Conservation (phyloP, 2,888 invertebrate species). For the Acleris sparsana region DNA sequence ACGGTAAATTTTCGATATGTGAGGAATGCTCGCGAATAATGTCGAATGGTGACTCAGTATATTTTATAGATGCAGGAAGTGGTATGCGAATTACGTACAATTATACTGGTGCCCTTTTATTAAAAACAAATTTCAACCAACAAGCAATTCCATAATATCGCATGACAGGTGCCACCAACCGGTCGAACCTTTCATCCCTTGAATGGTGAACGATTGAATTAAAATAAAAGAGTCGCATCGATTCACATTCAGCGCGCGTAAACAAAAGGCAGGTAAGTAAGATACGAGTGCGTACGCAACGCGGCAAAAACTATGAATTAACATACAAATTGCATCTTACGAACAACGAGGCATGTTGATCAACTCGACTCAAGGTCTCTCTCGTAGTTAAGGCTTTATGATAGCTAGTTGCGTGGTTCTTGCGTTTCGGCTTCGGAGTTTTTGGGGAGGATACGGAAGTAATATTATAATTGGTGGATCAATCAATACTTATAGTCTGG, state of each 20-base stretch:
- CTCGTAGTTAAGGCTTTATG: conserved; percentile 9
- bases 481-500: neutral
- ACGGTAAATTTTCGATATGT: no score
- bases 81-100: conserved; percentile 31
- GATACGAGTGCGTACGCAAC: conserved; percentile 10
- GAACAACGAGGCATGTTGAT: conserved; percentile 46
- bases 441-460: conserved; percentile 17
- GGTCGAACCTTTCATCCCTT: conserved; percentile 61
- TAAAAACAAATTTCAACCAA: conserved; percentile 27
- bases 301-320: conserved; percentile 41
- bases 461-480: conserved; percentile 17
- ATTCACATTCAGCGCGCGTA: conserved; percentile 56
- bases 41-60: conserved; percentile 16
- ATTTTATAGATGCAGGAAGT: conserved; percentile 31
- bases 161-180: conserved; percentile 73
- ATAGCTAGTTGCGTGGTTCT: conserved; percentile 8
- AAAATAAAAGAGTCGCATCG: conserved; percentile 48
- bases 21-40: conserved; percentile 1
- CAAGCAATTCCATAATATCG: conserved; percentile 43
- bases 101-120: conserved; percentile 33
- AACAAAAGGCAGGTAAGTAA: conserved; percentile 27
- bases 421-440: conserved; percentile 10
- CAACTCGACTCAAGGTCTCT: conserved; percentile 45
- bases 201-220: conserved; percentile 64
- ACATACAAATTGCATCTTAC: conserved; percentile 51